phyloP scores from a whole-genome alignment of 2,888 invertebrate species.

The Synergus itoensis region DNA sequence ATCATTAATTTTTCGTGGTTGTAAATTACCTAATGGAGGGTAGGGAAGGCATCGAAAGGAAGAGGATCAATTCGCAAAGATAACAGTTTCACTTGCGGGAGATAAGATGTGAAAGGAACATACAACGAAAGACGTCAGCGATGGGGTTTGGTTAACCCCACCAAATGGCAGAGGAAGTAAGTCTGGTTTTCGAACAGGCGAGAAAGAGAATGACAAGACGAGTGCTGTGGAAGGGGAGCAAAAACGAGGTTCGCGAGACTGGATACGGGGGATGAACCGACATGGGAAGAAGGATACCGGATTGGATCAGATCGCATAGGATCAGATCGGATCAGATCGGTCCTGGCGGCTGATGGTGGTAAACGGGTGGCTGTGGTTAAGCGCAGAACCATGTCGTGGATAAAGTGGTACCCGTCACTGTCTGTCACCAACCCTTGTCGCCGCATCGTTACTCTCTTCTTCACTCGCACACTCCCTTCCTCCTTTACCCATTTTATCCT shows the following conservation, averaged over 20 bases:
- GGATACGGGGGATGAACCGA: slow-evolving; percentile 44
- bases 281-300: slow-evolving; percentile 50
- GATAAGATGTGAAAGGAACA: slow-evolving; percentile 5
- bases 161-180: slow-evolving; percentile 41
- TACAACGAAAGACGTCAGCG: slow-evolving; percentile 2
- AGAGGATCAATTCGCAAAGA: slow-evolving; percentile 33
- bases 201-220: slow-evolving; percentile 41
- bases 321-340: slow-evolving; percentile 69
- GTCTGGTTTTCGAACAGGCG: slow-evolving; percentile 27
- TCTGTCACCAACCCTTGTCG: slow-evolving; percentile 70
- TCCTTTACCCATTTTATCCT: slow-evolving; percentile 28
- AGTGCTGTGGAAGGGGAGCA: slow-evolving; percentile 42
- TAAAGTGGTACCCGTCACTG: slow-evolving; percentile 76
- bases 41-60: slow-evolving; percentile 14
- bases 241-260: slow-evolving; percentile 36
- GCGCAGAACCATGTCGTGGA: slow-evolving; percentile 76
- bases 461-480: slow-evolving; percentile 49
- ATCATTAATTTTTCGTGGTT: not conserved
- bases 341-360: slow-evolving; percentile 57
- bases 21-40: not conserved
- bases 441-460: slow-evolving; percentile 61
- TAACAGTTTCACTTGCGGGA: slow-evolving; percentile 32
- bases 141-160: slow-evolving; percentile 31
- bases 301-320: slow-evolving; percentile 61
- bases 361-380: slow-evolving; percentile 73